Evolutionary conservation across 2,113 vertebrate genomes (phyloP), one percentile per base, ranked within the genome.

Genomic region (Nyctereutes procyonoides): DNA sequence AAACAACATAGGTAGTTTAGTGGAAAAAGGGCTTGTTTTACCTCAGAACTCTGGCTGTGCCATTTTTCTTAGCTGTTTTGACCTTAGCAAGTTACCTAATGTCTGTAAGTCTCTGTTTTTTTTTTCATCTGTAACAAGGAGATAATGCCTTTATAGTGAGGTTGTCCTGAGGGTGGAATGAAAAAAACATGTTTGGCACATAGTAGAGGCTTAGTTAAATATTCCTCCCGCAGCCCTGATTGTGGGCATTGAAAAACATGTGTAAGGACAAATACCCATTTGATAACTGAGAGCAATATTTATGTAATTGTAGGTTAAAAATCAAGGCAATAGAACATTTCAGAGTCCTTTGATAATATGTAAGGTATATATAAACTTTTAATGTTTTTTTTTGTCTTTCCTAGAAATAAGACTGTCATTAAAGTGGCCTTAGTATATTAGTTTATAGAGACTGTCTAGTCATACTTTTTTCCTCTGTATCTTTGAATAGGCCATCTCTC

Each of bases 121-220:
- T 96, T 38, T 43, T 43, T 43, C 56, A 48, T 92, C 60, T 71
- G 80, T 65, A 65, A 80, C 22, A 35, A 35, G 28, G 26, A 56
- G 63, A 35, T 90, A 79, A 62, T 94, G 38, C 35, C n/a, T 60
- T 94, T 82, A 71, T 62, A 77, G 55, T 90, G 90, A 87, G 63
- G 11, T 69, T 24, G 58, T 93, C 55, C 20, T 82, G 80, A 94
- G 48, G 48, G 8, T 87, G 90, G 43, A 79, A 74, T 60, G 83
- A 71, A 26, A 71, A 71, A 93, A 96, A 88, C 32, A 56, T n/a
- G 35, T 89, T 87, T 94, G 69, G 69, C 48, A 63, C 17, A 38
- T 71, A 96, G 69, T 80, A 93, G 65, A 77, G 95, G 81, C 71
- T 91, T 95, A 95, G 28, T 93, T 92, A 94, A 94, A 55, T 92